phyloP scores from a whole-genome alignment of 2,888 invertebrate species.

The Lamproptera curius region DNA sequence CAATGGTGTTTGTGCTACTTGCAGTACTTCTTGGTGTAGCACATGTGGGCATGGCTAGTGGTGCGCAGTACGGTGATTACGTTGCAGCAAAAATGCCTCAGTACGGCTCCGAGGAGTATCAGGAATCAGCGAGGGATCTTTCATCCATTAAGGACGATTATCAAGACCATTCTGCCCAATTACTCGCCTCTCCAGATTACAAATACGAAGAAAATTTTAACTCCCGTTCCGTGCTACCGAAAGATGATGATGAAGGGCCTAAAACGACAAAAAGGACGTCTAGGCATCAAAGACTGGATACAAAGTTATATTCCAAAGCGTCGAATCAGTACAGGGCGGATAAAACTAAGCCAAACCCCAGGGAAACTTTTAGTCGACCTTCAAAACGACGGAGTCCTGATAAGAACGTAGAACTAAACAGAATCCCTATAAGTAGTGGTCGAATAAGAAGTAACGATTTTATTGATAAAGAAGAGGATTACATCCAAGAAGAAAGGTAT shows the following conservation, averaged over 20 bases:
- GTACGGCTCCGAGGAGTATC: slow-evolving; percentile 44
- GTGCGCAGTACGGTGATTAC: slow-evolving; percentile 49
- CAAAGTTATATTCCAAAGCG: slow-evolving; percentile 24
- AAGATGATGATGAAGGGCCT: slow-evolving; percentile 37
- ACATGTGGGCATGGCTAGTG: slow-evolving; percentile 35
- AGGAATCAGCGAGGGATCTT: slow-evolving; percentile 33
- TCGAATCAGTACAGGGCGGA: slow-evolving; percentile 29
- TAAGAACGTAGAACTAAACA: slow-evolving; percentile 25
- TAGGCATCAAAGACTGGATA: slow-evolving; percentile 25
- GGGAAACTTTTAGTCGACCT: slow-evolving; percentile 30
- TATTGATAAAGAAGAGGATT: slow-evolving; percentile 31
- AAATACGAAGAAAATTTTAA: slow-evolving; percentile 51
- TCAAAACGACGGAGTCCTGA: slow-evolving; percentile 30
- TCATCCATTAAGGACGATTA: slow-evolving; percentile 40
- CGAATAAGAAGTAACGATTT: slow-evolving; percentile 33
- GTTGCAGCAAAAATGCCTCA: slow-evolving; percentile 53
- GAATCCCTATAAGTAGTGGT: slow-evolving; percentile 26
- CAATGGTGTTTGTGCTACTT: slow-evolving; percentile 27
- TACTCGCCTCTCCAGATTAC: slow-evolving; percentile 51
- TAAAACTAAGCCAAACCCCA: slow-evolving; percentile 31
- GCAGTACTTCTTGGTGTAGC: slow-evolving; percentile 31
- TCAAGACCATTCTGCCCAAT: slow-evolving; percentile 46
- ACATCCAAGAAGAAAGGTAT: slow-evolving; percentile 30
- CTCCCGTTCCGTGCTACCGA: slow-evolving; percentile 28
- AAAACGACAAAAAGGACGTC: slow-evolving; percentile 36